Base-by-base conservation (phyloP, 1,140 invertebrate genomes). In the Scaptomyza montana region DNA sequence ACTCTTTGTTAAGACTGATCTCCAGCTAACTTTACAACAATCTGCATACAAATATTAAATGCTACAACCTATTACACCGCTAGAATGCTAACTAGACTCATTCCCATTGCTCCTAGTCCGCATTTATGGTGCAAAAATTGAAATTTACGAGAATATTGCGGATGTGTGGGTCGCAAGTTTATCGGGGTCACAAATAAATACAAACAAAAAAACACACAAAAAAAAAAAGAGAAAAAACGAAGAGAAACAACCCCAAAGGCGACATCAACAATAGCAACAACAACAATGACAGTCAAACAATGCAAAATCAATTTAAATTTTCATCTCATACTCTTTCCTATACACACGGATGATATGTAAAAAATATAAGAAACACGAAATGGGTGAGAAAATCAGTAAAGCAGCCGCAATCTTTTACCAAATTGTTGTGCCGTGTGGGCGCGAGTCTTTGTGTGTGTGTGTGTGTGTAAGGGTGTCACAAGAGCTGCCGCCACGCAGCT, bases 261-360 rank as follows among this genome's bases (percentile, higher is more conserved):
- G 67, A 60, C 50, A 54, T 5, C 46, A 56, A 60, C 61, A 65
- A 66, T 61, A 67, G 56, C 79, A 84, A 82, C 77, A 89, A 84
- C 79, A 89, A 84, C 79, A 89, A 87, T 89, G 76, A 71, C 82
- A 74, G 68, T 84, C 84, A 89, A 87, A 87, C 84, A 87, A 87
- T 87, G 84, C 64, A 89, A 84, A 85, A 89, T 89, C 84, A 89
- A 89, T 89, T 89, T 89, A 84, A 84, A 89, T 89, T 87, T 89
- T 80, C 79, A 89, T 87, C 84, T 89, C 76, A 64, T 68, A 68
- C 67, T 47, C 45, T 13, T 30, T 10, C 60, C 21, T 13, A 51
- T 51, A 33, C 61, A 47, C 51, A 16, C 25, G 49, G 53, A 46
- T 28, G 46, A 56, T 45, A 41, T 25, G 13, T 13, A 41, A 60